Evolutionary conservation across 2,888 invertebrate genomes (phyloP), one percentile per base, ranked within the genome.

Genomic region (Matsumyia berberina): DNA sequence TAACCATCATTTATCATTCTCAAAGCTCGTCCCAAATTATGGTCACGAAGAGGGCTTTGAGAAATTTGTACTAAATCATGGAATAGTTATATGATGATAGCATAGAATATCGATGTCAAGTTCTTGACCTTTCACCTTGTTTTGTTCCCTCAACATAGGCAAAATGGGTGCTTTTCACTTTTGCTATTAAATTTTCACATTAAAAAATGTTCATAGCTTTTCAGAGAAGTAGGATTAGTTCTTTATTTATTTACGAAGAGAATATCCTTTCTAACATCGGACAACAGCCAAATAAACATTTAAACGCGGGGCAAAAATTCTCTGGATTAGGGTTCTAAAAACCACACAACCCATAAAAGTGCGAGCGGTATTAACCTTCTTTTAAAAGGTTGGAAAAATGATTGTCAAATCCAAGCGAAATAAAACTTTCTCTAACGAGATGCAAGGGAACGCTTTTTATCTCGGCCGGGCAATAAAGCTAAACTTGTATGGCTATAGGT

Each of bases 51-150:
- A 55, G 17, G 42, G 33, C 33, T 57, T 44, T 57, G 33, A 11
- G 44, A n/a, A 55, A 55, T 57, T 53, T 57, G 17, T 46, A 4
- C 24, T 31, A 35, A 24, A 55, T 55, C 35, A 37, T 19, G 72
- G 29, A 72, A 60, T 72, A 60, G 46, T 37, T 39, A 31, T 31
- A 51, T 19, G 62, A 73, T 73, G 62, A 53, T 62, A 62, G 60
- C 51, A 62, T 73, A 51, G 72, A 73, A 42, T 73, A 42, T 62
- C 53, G 53, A 4, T 73, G 72, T 62, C 72, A 53, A 62, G 60
- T 51, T 51, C 51, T 60, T 60, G 58, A 72, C 60, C 72, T 53
- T 42, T 39, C 31, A 58, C 29, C 72, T 37, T 66, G 51, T n/a
- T n/a, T n/a, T n/a, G n/a, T n/a, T n/a, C n/a, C n/a, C n/a, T n/a